Conservation (phyloP, 2,888 invertebrate species). For the Gerris lacustris region DNA sequence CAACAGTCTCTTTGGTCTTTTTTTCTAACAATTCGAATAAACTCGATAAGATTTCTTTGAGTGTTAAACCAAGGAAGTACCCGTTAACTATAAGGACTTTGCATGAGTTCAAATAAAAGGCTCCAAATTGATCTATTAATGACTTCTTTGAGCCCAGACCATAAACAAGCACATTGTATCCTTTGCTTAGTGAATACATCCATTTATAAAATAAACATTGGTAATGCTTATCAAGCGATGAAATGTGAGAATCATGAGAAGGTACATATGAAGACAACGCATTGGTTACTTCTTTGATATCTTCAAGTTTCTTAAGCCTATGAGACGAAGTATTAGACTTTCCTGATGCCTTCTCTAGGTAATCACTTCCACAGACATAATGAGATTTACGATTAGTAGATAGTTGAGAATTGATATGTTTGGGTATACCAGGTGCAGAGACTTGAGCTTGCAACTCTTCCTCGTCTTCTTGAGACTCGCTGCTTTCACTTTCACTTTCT, state of each 20-base stretch:
- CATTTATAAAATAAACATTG: background rate
- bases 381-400: background rate
- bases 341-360: background rate
- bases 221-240: background rate
- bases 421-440: background rate
- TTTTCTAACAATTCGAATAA: background rate
- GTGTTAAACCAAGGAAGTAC: constrained; percentile 77
- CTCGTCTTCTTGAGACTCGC: background rate
- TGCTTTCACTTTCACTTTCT: background rate
- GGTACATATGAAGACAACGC: background rate
- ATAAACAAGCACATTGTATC: constrained; percentile 73
- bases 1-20: constrained; percentile 50
- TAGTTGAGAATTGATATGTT: background rate
- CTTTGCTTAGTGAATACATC: constrained; percentile 49
- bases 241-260: background rate
- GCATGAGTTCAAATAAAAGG: constrained; percentile 44
- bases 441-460: background rate
- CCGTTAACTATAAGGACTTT: constrained; percentile 78
- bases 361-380: background rate
- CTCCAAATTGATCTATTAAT: constrained; percentile 63
- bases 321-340: background rate
- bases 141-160: constrained; percentile 81
- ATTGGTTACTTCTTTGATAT: background rate
- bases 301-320: background rate
- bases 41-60: constrained; percentile 51